phyloP scores from a whole-genome alignment of 2,797 vertebrate genomes.

The Sternotherus odoratus region DNA sequence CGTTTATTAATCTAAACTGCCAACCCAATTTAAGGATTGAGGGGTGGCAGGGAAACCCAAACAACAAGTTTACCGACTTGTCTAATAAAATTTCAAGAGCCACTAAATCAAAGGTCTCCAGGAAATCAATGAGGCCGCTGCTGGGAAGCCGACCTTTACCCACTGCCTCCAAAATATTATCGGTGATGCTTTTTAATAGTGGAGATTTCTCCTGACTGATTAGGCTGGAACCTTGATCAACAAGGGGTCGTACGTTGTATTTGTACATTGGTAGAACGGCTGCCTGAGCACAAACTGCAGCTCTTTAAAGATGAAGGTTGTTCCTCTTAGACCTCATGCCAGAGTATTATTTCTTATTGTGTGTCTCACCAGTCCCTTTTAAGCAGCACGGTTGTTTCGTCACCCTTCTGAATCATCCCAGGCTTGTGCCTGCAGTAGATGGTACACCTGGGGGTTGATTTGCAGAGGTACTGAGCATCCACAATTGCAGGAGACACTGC shows the following conservation, averaged over 20 bases:
- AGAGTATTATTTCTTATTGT: not conserved
- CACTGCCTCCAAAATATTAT: not conserved
- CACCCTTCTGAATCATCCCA: not conserved
- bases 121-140: not conserved
- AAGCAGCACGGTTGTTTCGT: not conserved
- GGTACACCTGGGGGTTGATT: not conserved
- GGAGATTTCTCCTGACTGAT: not conserved
- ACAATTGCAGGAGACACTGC: not conserved
- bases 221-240: not conserved
- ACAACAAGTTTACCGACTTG: not conserved
- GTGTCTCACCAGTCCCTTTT: not conserved
- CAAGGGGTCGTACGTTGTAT: not conserved
- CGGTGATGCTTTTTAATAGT: not conserved
- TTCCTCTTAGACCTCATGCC: not conserved
- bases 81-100: not conserved
- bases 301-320: not conserved
- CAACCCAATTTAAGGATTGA: not conserved
- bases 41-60: not conserved
- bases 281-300: not conserved
- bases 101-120: not conserved
- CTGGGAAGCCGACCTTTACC: not conserved
- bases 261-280: not conserved
- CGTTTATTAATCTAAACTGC: constrained; percentile 46
- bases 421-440: not conserved
- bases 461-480: not conserved